phyloP scores from a whole-genome alignment of 2,113 vertebrate species.

The Oxyruncus cristatus region DNA sequence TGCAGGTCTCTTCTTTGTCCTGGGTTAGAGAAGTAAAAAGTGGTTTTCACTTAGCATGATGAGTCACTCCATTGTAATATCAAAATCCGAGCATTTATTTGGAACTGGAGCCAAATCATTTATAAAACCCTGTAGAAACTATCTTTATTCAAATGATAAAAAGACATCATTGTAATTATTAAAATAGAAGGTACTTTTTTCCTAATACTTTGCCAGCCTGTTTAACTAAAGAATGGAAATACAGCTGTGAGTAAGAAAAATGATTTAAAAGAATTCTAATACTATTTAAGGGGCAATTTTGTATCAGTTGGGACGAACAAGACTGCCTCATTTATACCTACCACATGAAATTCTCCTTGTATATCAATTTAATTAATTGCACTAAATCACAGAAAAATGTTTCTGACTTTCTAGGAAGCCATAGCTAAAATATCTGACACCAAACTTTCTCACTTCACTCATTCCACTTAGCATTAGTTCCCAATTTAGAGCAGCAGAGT shows the following conservation, averaged over 20 bases:
- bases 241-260: background rate
- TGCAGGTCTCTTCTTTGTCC: background rate
- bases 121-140: background rate
- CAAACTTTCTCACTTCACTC: background rate
- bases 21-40: background rate
- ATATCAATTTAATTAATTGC: background rate
- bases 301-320: background rate
- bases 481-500: constrained; percentile 5
- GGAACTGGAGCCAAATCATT: background rate
- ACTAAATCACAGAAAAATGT: background rate
- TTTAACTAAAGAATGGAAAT: constrained; percentile 6
- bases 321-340: background rate
- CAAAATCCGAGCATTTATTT: background rate
- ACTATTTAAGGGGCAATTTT: background rate
- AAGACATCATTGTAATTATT: background rate
- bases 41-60: background rate
- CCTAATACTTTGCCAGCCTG: background rate
- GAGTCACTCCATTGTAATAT: background rate
- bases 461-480: background rate
- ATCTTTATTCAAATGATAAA: background rate
- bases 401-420: background rate
- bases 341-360: background rate
- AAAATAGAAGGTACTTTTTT: no score
- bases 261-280: background rate
- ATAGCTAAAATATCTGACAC: background rate